Evolutionary conservation across 2,888 invertebrate genomes (phyloP).

Genomic region (Plebejus anna): DNA sequence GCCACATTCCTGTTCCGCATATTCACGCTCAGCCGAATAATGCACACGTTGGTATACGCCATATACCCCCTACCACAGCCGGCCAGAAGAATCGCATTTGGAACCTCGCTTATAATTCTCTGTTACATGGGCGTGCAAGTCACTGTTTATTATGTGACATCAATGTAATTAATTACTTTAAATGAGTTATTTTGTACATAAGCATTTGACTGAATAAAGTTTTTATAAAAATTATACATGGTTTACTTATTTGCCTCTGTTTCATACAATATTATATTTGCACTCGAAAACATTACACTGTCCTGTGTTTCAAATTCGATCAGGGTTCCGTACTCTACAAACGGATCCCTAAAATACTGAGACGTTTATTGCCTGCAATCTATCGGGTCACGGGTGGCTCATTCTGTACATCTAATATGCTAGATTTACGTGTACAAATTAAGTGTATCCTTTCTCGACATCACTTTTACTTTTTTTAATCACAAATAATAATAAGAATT

Average conservation of each 20-base stretch:
- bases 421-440: too few species aligned
- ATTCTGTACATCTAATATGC: too few species aligned
- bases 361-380: too few species aligned
- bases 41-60: slow-evolving; percentile 84
- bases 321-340: too few species aligned
- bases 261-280: background rate
- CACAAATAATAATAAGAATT: background rate
- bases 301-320: too few species aligned
- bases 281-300: too few species aligned
- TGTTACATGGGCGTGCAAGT: slow-evolving; percentile 60
- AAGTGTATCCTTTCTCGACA: background rate
- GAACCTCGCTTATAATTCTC: slow-evolving; percentile 41
- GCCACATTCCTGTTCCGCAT: slow-evolving; percentile 47
- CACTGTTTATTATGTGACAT: slow-evolving; percentile 40
- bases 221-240: background rate
- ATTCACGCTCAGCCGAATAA: slow-evolving; percentile 68
- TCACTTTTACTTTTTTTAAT: background rate
- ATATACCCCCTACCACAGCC: slow-evolving; percentile 81
- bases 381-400: too few species aligned
- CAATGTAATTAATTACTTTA: slow-evolving; percentile 22
- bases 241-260: background rate
- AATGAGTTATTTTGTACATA: background rate
- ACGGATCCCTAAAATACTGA: too few species aligned
- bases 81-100: slow-evolving; percentile 55
- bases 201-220: background rate